Conservation (phyloP, 2,888 invertebrate species). For the Acrocyrtus sp. region DNA sequence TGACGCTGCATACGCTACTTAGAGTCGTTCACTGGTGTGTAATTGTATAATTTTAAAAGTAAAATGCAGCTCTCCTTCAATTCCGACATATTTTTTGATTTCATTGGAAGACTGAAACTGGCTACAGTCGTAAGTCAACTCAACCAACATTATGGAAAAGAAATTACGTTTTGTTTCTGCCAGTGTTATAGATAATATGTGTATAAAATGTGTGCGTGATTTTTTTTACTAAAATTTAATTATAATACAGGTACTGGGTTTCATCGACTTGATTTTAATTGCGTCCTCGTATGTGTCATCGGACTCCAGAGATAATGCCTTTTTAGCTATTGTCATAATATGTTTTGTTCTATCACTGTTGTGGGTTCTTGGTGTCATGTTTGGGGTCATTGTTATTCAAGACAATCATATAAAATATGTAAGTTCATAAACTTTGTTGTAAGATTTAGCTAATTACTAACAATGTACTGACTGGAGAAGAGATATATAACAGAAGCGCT, state of each 20-base stretch:
- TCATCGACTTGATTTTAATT: slow-evolving; percentile 39
- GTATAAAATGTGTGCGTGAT: too few species aligned
- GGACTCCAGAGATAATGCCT: slow-evolving; percentile 51
- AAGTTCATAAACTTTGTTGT: slow-evolving; percentile 27
- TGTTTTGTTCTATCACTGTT: slow-evolving; percentile 48
- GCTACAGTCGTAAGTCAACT: slow-evolving; percentile 43
- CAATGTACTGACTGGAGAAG: neutral
- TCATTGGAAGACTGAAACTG: slow-evolving; percentile 45
- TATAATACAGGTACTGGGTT: slow-evolving; percentile 46
- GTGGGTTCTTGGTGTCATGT: slow-evolving; percentile 35
- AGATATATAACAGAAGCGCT: neutral
- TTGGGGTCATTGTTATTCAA: slow-evolving; percentile 25
- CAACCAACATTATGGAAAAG: neutral
- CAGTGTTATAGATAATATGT: too few species aligned
- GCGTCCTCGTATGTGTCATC: slow-evolving; percentile 5
- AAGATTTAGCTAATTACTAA: too few species aligned
- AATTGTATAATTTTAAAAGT: neutral
- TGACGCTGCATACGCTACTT: too few species aligned
- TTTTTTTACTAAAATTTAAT: slow-evolving; percentile 3
- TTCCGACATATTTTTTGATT: slow-evolving; percentile 47
- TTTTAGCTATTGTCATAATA: slow-evolving; percentile 49
- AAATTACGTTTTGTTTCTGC: neutral
- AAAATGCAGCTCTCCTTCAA: slow-evolving; percentile 26
- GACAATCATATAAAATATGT: slow-evolving; percentile 46
- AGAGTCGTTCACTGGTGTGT: too few species aligned